Base-by-base conservation (phyloP, 2,113 vertebrate species). In the mouse (Mus musculus) region DNA sequence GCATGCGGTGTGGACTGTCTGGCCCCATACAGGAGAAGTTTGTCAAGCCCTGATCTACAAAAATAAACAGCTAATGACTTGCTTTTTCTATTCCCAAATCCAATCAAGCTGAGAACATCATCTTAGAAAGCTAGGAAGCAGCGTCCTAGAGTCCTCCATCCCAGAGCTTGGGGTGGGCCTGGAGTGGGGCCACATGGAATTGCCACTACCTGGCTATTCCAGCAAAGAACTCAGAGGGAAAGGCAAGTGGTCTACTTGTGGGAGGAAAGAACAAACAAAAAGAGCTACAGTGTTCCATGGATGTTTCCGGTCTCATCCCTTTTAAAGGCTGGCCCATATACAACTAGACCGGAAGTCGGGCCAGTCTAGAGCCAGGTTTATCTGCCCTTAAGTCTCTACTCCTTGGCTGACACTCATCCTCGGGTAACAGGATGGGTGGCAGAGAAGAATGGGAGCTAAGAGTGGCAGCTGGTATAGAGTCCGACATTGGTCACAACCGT, bases 71-170 rank as follows among this genome's bases (percentile, higher is more conserved):
- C 52, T 52, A 71, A 1, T 73, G 54, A 73, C 76, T 87, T 82
- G 28, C 46, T 80, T 92, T 85, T 93, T 92, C 77, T 80, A 54
- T 13, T 36, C 26, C 59, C 36, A 92, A 90, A 30, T n/a, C 69
- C 73, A 95, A 95, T 90, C 59, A 88, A 24, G 46, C 71, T 88
- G n/a, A 95, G 89, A 94, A 65, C 65, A 73, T 20, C 30, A 36
- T 89, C 19, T 94, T 63, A 86, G 77, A 91, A 97, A 95, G 77
- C 28, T 84, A 5, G 3, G 71, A 36, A 33, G 8, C 30, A 36
- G 16, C 90, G n/a, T 11, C 71, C 69, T n/a, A 61, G 82, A 91
- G 36, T 10, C n/a, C 72, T 76, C 24, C 2, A n/a, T 26, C 24
- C 7, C 39, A 85, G 77, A 88, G 42, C 16, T 67, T 93, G 22